phyloP scores from a whole-genome alignment of 2,113 vertebrate species.

The Clinocottus analis region DNA sequence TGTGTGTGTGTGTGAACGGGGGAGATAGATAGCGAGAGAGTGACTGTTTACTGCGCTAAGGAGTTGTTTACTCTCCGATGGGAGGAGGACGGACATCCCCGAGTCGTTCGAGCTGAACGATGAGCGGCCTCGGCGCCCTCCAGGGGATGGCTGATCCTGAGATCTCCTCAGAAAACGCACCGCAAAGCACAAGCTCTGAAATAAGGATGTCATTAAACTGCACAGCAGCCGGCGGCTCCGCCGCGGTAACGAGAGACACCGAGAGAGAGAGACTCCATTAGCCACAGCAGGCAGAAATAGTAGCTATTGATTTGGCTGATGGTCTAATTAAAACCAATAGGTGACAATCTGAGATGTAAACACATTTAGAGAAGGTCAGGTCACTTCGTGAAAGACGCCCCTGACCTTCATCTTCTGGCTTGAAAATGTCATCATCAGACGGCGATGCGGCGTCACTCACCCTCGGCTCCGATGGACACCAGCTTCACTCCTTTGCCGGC shows the following conservation, averaged over 20 bases:
- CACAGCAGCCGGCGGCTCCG: constrained; percentile 39
- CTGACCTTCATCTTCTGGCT: neutral
- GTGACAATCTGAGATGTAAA: neutral
- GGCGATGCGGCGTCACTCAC: constrained; percentile 76
- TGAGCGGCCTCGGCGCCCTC: constrained; percentile 54
- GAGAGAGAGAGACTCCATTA: neutral
- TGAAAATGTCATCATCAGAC: neutral
- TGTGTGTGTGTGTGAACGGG: neutral
- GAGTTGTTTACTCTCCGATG: constrained; percentile 51
- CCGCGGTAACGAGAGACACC: constrained; percentile 47
- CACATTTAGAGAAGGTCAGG: constrained; percentile 12
- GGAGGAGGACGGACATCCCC: constrained; percentile 62
- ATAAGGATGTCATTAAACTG: constrained; percentile 61
- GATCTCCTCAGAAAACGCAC: constrained; percentile 65
- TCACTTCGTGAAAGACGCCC: neutral
- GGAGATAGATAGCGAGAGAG: neutral
- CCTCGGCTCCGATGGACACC: constrained; percentile 97
- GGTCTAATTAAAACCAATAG: constrained; percentile 21
- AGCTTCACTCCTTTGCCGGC: constrained; percentile 98
- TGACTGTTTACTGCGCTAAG: constrained; percentile 54
- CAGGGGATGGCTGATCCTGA: constrained; percentile 60
- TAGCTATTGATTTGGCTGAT: constrained; percentile 18
- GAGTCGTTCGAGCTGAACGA: constrained; percentile 64
- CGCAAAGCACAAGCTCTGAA: constrained; percentile 57
- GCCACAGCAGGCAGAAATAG: neutral